These are phyloP conservation scores for Leuciscus waleckii DNA, from an alignment of 2,797 vertebrate species.

Conservation along the genomic window DNA sequence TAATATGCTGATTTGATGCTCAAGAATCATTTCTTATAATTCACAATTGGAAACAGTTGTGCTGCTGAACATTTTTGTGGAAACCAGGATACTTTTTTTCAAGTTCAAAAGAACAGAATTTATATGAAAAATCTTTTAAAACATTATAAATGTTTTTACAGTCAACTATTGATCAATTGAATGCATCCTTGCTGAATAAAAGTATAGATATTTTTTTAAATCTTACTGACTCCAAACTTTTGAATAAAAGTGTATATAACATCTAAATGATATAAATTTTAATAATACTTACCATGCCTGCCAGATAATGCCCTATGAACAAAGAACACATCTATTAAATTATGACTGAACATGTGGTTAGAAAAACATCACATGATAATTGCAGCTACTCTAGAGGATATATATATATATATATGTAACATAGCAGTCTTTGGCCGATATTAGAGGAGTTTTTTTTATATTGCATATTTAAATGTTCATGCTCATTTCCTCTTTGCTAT, in stretches of 20 bases:
- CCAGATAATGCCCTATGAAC: constrained; percentile 90
- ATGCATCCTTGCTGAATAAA: background rate
- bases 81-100: background rate
- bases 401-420: background rate
- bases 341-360: background rate
- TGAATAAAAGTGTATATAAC: background rate
- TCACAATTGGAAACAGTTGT: background rate
- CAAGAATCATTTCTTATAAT: background rate
- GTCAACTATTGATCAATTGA: background rate
- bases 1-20: background rate
- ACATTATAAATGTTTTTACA: background rate
- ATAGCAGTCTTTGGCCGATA: background rate
- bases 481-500: background rate
- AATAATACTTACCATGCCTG: constrained; percentile 87
- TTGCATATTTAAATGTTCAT: background rate
- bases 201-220: background rate
- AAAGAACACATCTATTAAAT: background rate
- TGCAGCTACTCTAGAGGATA: background rate
- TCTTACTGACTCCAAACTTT: background rate
- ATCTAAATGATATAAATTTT: background rate
- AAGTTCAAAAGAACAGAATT: background rate
- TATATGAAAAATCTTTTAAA: background rate
- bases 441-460: background rate
- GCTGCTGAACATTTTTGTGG: background rate
- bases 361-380: background rate